phyloP scores from a whole-genome alignment of 1,140 invertebrate genomes.

The Pararge aegeria region DNA sequence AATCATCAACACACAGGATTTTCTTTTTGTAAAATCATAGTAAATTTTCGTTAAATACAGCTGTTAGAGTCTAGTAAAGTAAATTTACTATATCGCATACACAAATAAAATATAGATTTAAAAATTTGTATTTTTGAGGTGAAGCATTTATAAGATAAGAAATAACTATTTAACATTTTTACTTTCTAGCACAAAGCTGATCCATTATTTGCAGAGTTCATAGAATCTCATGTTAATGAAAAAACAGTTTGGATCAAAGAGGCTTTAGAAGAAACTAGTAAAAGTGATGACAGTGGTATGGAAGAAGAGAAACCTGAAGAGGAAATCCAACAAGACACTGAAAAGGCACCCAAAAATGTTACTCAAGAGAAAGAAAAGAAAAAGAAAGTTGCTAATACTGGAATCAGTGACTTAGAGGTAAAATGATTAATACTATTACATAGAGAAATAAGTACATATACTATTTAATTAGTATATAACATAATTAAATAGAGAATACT shows the following conservation, averaged over 20 bases:
- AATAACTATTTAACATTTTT: constrained; percentile 5
- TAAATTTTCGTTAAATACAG: too few species aligned
- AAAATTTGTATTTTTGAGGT: too few species aligned
- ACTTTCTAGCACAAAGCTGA: constrained; percentile 89
- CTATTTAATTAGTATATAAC: too few species aligned
- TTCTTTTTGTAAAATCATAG: too few species aligned
- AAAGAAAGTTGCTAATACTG: constrained; percentile 81
- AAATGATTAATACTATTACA: background rate
- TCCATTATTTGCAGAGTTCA: constrained; percentile 93
- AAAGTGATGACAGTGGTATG: constrained; percentile 62
- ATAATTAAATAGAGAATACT: too few species aligned
- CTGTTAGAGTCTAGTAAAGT: too few species aligned
- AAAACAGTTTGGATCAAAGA: constrained; percentile 88
- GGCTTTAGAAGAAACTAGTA: constrained; percentile 62
- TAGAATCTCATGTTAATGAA: constrained; percentile 86
- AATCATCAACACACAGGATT: too few species aligned
- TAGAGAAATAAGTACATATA: too few species aligned
- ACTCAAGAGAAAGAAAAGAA: constrained; percentile 20
- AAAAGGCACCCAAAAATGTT: constrained; percentile 5
- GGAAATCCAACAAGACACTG: constrained; percentile 12
- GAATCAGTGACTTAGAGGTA: constrained; percentile 88
- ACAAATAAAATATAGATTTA: too few species aligned
- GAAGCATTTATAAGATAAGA: too few species aligned
- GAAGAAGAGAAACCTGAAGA: constrained; percentile 48
- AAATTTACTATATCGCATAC: too few species aligned